Percentiles rank a stretch among this genome's conserved stretches.
phyloP scores from a whole-genome alignment of 2,113 vertebrate genomes.

The Antechinus stuartii region DNA sequence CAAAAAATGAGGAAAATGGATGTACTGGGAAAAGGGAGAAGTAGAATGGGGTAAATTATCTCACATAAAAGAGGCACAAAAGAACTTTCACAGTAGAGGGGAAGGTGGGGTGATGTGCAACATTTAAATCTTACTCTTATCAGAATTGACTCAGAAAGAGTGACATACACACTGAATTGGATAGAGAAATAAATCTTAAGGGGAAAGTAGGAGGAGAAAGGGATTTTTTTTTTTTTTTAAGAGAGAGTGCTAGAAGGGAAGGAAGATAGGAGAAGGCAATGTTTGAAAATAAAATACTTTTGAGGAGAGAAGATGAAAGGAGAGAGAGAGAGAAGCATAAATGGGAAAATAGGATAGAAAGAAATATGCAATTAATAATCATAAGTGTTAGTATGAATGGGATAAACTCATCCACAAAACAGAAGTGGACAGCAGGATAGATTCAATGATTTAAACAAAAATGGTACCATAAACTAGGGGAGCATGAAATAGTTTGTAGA shows the following conservation, averaged over 20 bases:
- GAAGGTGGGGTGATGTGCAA: not conserved
- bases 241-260: not conserved
- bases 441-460: not conserved
- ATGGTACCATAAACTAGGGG: not conserved
- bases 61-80: not conserved
- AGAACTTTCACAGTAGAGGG: not conserved
- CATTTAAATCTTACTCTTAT: not conserved
- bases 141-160: not conserved
- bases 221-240: no score
- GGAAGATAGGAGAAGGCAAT: not conserved
- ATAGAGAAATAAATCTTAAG: not conserved
- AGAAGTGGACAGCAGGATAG: not conserved
- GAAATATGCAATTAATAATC: not conserved
- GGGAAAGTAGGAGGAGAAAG: no score
- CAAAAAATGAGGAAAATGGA: not conserved
- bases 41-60: not conserved
- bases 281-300: not conserved
- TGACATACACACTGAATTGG: not conserved
- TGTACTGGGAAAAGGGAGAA: not conserved
- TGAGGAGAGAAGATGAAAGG: not conserved
- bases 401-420: not conserved
- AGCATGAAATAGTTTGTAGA: not conserved
- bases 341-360: not conserved
- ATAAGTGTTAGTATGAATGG: not conserved
- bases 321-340: not conserved